Percentiles rank a stretch among this genome's conserved stretches.
Conservation (phyloP, 2,888 invertebrate genomes). For the Aelia acuminata region DNA sequence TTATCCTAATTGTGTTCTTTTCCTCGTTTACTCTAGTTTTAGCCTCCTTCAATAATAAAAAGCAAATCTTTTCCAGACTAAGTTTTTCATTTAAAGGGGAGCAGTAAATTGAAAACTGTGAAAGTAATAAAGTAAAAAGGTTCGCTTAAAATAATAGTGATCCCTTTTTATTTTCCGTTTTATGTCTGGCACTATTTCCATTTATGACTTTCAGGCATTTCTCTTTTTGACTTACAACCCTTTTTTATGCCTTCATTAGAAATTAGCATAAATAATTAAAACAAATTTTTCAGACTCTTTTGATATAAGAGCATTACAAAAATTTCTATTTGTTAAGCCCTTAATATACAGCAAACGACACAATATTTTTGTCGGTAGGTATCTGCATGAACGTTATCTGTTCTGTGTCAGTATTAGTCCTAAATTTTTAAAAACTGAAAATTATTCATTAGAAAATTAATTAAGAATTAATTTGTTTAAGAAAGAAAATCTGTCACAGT, state of each 20-base stretch:
- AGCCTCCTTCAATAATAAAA: neutral
- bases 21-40: neutral
- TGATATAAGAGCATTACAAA: no score
- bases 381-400: no score
- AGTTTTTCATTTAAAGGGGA: conserved; percentile 8
- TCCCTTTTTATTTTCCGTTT: neutral
- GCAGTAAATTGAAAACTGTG: conserved; percentile 14
- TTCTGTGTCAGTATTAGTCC: no score
- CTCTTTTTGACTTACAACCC: neutral
- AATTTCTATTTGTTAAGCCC: no score
- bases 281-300: no score
- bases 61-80: neutral
- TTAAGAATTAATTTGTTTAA: no score
- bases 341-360: no score
- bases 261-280: neutral
- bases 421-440: no score
- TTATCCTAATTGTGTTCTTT: no score
- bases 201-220: neutral
- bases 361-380: no score
- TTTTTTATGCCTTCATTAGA: neutral
- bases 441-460: no score
- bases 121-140: neutral
- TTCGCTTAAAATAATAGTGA: conserved; percentile 20
- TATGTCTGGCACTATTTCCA: neutral
- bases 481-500: no score